A percentile compares a stretch with the other conserved stretches of the same genome.
Evolutionary conservation across 1,140 invertebrate genomes (phyloP).

Genomic region (Battus philenor): DNA sequence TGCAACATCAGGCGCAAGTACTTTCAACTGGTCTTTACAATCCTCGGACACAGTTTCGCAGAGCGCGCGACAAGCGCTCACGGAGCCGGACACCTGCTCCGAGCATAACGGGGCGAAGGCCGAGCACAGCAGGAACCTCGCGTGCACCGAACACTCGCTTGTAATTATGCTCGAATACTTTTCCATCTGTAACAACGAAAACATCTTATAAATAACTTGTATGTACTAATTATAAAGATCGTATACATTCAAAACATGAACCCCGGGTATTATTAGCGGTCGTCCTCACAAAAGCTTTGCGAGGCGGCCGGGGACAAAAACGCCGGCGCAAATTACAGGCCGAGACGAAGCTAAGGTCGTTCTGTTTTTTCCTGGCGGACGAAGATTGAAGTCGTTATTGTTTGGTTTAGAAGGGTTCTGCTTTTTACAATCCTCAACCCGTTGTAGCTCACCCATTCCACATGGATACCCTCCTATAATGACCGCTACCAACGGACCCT

Average conservation of each 20-base stretch:
- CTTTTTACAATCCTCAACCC: slow-evolving; percentile 10
- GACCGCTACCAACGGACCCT: slow-evolving; percentile 4
- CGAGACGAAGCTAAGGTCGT: slow-evolving; percentile 44
- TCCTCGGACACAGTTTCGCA: slow-evolving; percentile 88
- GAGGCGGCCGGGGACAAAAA: slow-evolving; percentile 21
- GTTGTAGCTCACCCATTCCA: not conserved
- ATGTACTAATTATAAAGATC: too few species aligned
- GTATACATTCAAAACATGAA: too few species aligned
- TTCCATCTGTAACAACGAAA: slow-evolving; percentile 79
- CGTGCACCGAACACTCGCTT: slow-evolving; percentile 90
- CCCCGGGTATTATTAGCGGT: not conserved
- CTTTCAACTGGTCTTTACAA: slow-evolving; percentile 85
- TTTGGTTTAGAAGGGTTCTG: not conserved
- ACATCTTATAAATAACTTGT: too few species aligned
- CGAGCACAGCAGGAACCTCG: slow-evolving; percentile 93
- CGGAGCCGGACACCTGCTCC: slow-evolving; percentile 88
- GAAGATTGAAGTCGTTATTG: slow-evolving; percentile 24
- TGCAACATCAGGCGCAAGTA: slow-evolving; percentile 83
- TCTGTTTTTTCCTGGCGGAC: slow-evolving; percentile 27
- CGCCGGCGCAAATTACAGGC: slow-evolving; percentile 29
- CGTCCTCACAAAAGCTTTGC: slow-evolving; percentile 11
- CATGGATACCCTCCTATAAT: slow-evolving; percentile 1
- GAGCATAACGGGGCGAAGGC: slow-evolving; percentile 95
- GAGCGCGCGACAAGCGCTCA: slow-evolving; percentile 90
- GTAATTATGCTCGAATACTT: slow-evolving; percentile 87